A percentile compares a stretch with the other conserved stretches of the same genome.
Evolutionary conservation across 2,113 vertebrate species (phyloP).

Genomic region (Illadopsis cleaveri): DNA sequence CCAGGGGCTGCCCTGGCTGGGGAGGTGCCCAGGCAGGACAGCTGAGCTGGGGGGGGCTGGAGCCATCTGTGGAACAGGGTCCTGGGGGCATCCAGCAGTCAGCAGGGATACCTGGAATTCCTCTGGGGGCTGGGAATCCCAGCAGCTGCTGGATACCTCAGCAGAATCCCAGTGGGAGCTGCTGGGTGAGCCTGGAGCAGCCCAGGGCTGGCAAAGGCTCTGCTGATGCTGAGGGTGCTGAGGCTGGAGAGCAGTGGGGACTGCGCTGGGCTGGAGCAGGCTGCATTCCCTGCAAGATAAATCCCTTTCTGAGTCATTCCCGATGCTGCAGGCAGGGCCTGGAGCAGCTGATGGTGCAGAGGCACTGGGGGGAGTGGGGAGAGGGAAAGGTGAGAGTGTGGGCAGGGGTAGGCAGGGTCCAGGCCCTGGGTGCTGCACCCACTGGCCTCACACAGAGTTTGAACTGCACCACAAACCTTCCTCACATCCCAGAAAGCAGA

Average conservation of each 20-base stretch:
- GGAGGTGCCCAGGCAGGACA: not conserved
- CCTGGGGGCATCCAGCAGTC: not conserved
- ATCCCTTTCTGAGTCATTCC: not conserved
- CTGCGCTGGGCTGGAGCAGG: not conserved
- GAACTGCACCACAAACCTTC: not conserved
- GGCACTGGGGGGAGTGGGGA: not conserved
- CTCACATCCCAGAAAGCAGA: not conserved
- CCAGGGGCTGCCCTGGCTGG: not conserved
- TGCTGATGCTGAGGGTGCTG: not conserved
- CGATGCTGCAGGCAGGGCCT: not conserved
- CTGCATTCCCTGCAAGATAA: not conserved
- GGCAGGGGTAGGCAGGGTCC: not conserved
- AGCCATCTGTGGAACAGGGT: not conserved
- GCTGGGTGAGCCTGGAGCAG: not conserved
- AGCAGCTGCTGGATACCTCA: not conserved
- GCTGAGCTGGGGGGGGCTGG: not conserved
- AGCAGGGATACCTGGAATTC: not conserved
- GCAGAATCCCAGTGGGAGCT: not conserved
- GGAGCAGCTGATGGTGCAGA: not conserved
- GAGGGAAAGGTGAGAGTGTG: not conserved
- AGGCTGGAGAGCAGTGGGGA: not conserved
- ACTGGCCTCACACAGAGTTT: not conserved
- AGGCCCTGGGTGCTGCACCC: not conserved
- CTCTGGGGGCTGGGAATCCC: not conserved
- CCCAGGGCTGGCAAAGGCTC: not conserved